Evolutionary conservation across 2,888 invertebrate species (phyloP), one percentile per base, ranked within the genome.

Genomic region (Eurytoma adleriae): DNA sequence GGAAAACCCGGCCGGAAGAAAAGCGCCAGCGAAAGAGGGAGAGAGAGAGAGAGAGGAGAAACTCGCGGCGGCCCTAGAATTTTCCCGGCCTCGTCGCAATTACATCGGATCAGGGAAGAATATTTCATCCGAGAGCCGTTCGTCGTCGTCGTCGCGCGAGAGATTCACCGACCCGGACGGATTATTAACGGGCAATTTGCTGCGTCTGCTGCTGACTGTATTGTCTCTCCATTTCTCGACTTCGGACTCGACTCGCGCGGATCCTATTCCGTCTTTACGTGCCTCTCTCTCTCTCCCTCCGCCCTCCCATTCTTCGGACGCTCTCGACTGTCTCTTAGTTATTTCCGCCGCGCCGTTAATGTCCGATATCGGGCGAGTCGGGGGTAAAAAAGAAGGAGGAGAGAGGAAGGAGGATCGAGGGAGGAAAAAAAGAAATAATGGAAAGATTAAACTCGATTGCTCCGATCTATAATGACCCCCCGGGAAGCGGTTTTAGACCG

Each of bases 141-240:
- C 73, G 79, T 78, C 40, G 40, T 40, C 40, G 83, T 82, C 75
- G 77, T 24, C 54, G 54, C 30, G 52, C 10, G 70, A 54, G 82
- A 78, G 84, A 85, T 85, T 84, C 84, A 83, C 83, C 85, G 79
- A 84, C 83, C 84, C 84, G 85, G 85, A 84, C 86, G 87, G 89
- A 89, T 90, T 90, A 90, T 90, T 90, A 89, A 89, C 89, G 90
- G 89, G 88, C 88, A 90, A 90, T 90, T 90, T 90, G 89, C 89
- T 88, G 89, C 88, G 89, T 90, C 89, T 89, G 89, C 89, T 88
- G 86, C 87, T 87, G 89, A 89, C 90, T 89, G 89, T 89, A 89
- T 90, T 90, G 89, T 87, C 88, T 88, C 82, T 78, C 74, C 70
- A 57, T 62, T 70, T 76, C 72, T 72, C 74, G 52, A 62, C 73